phyloP scores from a whole-genome alignment of 2,797 vertebrate species.

The Ibycter americanus region DNA sequence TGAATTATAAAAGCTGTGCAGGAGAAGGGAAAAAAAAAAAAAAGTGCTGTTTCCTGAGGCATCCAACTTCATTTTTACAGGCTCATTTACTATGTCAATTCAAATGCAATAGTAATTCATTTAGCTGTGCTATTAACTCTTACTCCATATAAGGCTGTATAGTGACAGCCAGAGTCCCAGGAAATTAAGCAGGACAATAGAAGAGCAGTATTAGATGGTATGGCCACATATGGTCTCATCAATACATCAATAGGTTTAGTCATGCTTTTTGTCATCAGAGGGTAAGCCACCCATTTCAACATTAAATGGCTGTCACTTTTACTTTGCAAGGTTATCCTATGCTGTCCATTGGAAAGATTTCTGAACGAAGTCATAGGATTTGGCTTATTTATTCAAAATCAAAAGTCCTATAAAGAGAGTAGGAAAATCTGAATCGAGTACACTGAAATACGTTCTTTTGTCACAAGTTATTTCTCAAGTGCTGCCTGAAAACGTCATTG shows the following conservation, averaged over 20 bases:
- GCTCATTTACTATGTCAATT: not conserved
- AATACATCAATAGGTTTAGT: slow-evolving; percentile 45
- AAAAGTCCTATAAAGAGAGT: not conserved
- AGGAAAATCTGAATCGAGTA: not conserved
- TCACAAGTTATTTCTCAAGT: not conserved
- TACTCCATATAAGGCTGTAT: not conserved
- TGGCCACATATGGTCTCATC: not conserved
- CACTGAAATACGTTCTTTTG: not conserved
- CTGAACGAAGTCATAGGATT: not conserved
- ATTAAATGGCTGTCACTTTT: slow-evolving; percentile 32
- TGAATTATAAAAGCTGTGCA: not conserved
- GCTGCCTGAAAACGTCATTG: not conserved
- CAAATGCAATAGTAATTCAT: not conserved
- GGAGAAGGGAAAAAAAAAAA: not conserved
- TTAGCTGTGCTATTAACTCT: not conserved
- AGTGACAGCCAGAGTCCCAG: not conserved
- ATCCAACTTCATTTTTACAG: not conserved
- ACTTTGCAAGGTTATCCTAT: not conserved
- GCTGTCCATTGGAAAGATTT: not conserved
- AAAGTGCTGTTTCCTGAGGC: not conserved
- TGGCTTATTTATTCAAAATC: not conserved
- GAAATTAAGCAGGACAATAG: slow-evolving; percentile 27
- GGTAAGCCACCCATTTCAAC: not conserved
- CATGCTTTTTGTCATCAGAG: slow-evolving; percentile 16
- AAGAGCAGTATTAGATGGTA: not conserved